phyloP scores from a whole-genome alignment of 2,113 vertebrate genomes.

The Psilopogon haemacephalus region DNA sequence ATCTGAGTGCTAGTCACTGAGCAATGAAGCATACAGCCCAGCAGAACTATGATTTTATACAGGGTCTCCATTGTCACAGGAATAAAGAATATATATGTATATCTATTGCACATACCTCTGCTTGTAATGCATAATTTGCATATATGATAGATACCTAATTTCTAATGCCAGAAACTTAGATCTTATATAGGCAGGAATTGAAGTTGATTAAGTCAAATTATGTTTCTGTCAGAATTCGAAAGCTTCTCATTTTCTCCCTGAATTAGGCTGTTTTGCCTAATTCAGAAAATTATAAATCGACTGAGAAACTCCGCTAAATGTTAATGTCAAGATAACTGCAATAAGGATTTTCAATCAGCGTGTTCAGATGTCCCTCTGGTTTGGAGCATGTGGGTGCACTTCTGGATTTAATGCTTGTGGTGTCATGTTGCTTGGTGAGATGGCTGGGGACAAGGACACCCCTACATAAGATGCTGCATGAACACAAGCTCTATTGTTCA shows the following conservation, averaged over 20 bases:
- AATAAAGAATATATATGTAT: neutral
- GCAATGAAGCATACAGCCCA: neutral
- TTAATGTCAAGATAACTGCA: neutral
- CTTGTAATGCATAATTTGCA: neutral
- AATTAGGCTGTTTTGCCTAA: neutral
- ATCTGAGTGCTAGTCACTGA: neutral
- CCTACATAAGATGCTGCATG: neutral
- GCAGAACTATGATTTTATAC: neutral
- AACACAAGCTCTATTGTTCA: neutral
- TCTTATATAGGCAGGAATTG: neutral
- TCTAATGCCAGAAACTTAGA: neutral
- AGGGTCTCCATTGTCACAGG: neutral
- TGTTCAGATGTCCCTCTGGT: neutral
- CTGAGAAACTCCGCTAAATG: neutral
- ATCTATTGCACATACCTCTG: neutral
- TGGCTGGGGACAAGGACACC: neutral
- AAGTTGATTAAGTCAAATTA: neutral
- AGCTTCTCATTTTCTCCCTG: fast-evolving
- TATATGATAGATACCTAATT: neutral
- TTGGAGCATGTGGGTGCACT: neutral
- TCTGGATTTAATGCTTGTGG: neutral
- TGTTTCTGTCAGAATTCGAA: neutral
- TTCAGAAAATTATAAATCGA: neutral
- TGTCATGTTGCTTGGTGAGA: neutral
- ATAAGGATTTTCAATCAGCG: neutral